Conservation (phyloP, 2,888 invertebrate species). For the Phrixothrix hirtus region DNA sequence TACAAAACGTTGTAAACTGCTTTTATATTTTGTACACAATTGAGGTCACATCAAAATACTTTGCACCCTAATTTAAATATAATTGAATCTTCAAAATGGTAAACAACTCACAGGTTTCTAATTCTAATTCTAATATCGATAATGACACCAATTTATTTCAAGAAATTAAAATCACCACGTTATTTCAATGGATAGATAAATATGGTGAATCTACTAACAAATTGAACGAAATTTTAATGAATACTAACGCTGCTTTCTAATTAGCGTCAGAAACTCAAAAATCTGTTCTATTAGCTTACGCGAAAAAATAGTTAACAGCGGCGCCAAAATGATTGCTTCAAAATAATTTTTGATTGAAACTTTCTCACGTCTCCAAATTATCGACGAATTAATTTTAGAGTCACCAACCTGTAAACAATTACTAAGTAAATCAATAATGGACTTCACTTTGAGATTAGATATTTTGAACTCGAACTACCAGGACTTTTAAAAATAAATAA, state of each 20-base stretch:
- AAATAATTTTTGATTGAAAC: background rate
- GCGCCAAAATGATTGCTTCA: background rate
- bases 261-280: too few species aligned
- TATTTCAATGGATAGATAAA: background rate
- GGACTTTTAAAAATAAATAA: conserved; percentile 5
- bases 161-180: background rate
- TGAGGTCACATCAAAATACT: too few species aligned
- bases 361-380: background rate
- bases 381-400: background rate
- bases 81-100: background rate
- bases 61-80: background rate
- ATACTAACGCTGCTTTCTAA: background rate
- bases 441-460: conserved; percentile 4
- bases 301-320: background rate
- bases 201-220: background rate
- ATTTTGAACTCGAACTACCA: background rate
- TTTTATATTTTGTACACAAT: too few species aligned
- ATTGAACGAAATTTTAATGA: too few species aligned
- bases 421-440: conserved; percentile 1
- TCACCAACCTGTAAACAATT: too few species aligned
- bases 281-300: background rate
- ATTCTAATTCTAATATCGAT: background rate
- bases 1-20: too few species aligned
- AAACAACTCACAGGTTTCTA: too few species aligned
- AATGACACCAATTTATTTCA: background rate